Percentiles rank a stretch among this genome's conserved stretches.
phyloP scores from a whole-genome alignment of 2,888 invertebrate species.

The Harpagoxenus sublaevis region DNA sequence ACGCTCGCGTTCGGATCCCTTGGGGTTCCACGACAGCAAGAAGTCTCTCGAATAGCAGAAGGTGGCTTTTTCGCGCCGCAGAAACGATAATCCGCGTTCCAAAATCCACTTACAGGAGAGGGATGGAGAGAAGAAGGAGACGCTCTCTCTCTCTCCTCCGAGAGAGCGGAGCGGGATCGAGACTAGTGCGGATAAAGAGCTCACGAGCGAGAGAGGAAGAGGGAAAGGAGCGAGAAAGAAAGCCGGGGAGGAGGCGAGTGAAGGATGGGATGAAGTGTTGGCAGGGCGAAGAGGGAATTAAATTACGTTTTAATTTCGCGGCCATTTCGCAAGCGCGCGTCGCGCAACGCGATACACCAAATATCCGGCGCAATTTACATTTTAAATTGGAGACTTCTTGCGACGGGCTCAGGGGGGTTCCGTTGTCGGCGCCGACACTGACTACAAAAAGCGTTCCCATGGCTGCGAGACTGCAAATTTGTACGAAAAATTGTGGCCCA shows the following conservation, averaged over 20 bases:
- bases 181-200: constrained; percentile 12
- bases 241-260: background rate
- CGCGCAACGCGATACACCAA: constrained; percentile 79
- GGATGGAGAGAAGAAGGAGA: constrained; percentile 18
- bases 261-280: background rate
- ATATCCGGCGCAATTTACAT: constrained; percentile 84
- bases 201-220: constrained; percentile 21
- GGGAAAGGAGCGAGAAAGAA: constrained; percentile 40
- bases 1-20: constrained; percentile 19
- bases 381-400: constrained; percentile 84
- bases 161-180: constrained; percentile 18
- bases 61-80: constrained; percentile 33
- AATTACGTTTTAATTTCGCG: constrained; percentile 86
- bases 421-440: constrained; percentile 22
- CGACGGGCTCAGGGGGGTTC: constrained; percentile 55
- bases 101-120: constrained; percentile 63
- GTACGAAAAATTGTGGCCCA: constrained; percentile 22
- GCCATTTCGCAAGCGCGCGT: constrained; percentile 79
- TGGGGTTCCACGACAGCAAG: background rate
- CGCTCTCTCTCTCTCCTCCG: background rate
- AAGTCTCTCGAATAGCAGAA: constrained; percentile 16
- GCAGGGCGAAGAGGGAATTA: constrained; percentile 76
- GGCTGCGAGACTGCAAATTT: constrained; percentile 3
- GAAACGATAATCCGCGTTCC: constrained; percentile 63
- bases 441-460: constrained; percentile 15